Percentiles rank a stretch among this genome's conserved stretches.
phyloP scores from a whole-genome alignment of 2,113 vertebrate species.

The Ciconia stormi region DNA sequence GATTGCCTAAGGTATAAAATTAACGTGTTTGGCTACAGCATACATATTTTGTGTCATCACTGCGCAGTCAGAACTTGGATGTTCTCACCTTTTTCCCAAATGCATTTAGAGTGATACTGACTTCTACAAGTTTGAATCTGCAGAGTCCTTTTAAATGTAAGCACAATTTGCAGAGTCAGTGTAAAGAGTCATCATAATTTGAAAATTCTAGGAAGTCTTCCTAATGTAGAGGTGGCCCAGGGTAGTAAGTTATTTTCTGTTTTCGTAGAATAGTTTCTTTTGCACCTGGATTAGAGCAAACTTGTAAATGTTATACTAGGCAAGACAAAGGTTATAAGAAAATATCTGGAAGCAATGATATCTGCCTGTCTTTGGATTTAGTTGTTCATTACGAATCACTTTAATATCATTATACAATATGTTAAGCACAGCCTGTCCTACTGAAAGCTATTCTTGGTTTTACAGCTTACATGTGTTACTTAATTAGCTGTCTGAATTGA shows the following conservation, averaged over 20 bases:
- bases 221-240: not conserved
- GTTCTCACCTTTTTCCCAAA: not conserved
- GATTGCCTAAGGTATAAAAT: not conserved
- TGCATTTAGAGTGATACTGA: not conserved
- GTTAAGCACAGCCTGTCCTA: not conserved
- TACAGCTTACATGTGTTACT: not conserved
- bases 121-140: not conserved
- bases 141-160: not conserved
- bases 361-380: not conserved
- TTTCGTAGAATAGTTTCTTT: not conserved
- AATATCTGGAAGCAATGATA: not conserved
- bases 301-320: not conserved
- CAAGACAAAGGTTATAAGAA: not conserved
- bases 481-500: not conserved
- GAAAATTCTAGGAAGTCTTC: not conserved
- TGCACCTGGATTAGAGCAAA: not conserved
- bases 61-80: not conserved
- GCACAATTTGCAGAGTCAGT: not conserved
- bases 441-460: not conserved
- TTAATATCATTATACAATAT: not conserved
- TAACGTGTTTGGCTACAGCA: not conserved
- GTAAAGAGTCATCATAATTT: not conserved
- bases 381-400: not conserved
- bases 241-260: not conserved
- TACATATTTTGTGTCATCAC: not conserved